Percentiles rank a stretch among this genome's conserved stretches.
Evolutionary conservation across 2,888 invertebrate genomes (phyloP).

Genomic region (Trilocha varians): DNA sequence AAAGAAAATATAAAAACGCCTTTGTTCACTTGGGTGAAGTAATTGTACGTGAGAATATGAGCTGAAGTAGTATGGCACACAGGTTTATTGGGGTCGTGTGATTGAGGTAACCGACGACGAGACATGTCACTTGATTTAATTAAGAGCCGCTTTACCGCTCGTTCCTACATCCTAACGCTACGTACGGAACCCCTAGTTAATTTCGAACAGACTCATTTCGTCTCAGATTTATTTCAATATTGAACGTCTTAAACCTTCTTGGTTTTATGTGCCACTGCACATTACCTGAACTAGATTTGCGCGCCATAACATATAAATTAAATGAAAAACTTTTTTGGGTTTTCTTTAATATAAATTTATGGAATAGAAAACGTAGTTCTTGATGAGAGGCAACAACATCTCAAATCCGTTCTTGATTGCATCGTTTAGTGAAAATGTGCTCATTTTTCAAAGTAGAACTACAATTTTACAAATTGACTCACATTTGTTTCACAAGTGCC

Average conservation of each 20-base stretch:
- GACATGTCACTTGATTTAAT: constrained; percentile 73
- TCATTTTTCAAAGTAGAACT: constrained; percentile 58
- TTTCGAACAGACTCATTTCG: constrained; percentile 60
- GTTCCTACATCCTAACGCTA: constrained; percentile 56
- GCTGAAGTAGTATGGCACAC: constrained; percentile 42
- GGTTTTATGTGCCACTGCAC: neutral
- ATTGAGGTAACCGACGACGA: constrained; percentile 66
- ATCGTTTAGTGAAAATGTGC: constrained; percentile 60
- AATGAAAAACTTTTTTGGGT: no score
- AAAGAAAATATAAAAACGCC: neutral
- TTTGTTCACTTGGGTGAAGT: constrained; percentile 1
- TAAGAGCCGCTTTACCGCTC: constrained; percentile 69
- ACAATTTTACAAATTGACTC: constrained; percentile 51
- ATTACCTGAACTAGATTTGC: neutral
- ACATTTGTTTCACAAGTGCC: constrained; percentile 39
- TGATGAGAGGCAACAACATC: constrained; percentile 37
- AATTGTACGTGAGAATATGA: constrained; percentile 24
- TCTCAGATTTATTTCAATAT: constrained; percentile 63
- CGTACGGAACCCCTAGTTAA: constrained; percentile 51
- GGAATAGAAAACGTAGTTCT: no score
- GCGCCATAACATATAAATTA: constrained; percentile 7
- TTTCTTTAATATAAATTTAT: no score
- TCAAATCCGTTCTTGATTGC: constrained; percentile 65
- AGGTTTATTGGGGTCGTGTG: constrained; percentile 69
- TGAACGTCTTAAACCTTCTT: constrained; percentile 26